These are phyloP conservation scores for Motacilla tschutschensis DNA, from an alignment of 2,113 vertebrate species.

Conservation along the genomic window DNA sequence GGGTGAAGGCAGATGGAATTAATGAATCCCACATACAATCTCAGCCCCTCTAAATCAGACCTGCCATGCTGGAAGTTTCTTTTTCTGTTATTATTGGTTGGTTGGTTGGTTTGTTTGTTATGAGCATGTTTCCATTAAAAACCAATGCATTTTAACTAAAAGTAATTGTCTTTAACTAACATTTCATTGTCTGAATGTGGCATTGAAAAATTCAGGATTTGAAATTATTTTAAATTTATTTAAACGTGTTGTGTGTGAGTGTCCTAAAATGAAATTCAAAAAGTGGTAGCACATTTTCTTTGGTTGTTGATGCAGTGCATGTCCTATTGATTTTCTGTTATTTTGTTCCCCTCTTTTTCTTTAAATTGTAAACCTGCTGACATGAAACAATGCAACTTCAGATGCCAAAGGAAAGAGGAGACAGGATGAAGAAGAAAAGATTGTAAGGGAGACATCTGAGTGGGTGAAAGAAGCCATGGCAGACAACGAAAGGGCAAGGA, in stretches of 20 bases:
- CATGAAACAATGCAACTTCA: background rate
- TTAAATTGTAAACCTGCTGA: background rate
- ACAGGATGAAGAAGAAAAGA: background rate
- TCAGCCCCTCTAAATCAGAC: background rate
- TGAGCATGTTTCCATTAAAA: background rate
- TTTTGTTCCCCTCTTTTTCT: background rate
- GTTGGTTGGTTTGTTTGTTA: background rate
- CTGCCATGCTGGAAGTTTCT: background rate
- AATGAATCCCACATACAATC: background rate
- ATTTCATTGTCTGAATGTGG: background rate
- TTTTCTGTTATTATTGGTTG: background rate
- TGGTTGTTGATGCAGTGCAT: background rate
- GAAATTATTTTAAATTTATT: background rate
- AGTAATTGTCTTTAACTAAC: background rate
- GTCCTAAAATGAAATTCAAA: background rate
- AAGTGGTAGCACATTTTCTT: background rate
- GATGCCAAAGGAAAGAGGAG: constrained; percentile 47
- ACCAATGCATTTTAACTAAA: background rate
- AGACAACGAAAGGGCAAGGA: constrained; percentile 23
- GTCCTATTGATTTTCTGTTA: background rate
- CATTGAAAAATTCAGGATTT: background rate
- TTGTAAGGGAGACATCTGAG: background rate
- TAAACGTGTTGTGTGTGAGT: background rate
- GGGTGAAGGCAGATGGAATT: background rate
- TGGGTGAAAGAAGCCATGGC: constrained; percentile 1